A percentile compares a stretch with the other conserved stretches of the same genome.
phyloP scores from a whole-genome alignment of 2,113 vertebrate species.

The Limnothrissa miodon region DNA sequence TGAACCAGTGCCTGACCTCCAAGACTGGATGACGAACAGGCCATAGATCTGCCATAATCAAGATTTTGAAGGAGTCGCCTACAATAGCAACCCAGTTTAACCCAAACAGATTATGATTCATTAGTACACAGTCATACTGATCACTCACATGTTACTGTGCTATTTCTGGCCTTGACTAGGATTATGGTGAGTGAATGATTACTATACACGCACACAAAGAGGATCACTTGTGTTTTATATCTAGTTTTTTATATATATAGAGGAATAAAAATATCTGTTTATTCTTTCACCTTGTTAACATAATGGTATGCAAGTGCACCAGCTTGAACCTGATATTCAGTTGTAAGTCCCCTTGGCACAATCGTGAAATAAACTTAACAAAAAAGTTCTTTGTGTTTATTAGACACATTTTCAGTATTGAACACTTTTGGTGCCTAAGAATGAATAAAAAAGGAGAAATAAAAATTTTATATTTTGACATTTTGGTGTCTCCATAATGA shows the following conservation, averaged over 20 bases:
- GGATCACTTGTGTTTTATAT: background rate
- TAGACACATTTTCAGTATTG: background rate
- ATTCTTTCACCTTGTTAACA: background rate
- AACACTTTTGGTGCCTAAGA: background rate
- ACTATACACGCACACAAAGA: background rate
- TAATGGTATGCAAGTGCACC: background rate
- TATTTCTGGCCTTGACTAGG: background rate
- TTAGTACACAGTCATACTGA: background rate
- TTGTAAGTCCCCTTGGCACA: background rate
- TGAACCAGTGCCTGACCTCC: constrained; percentile 90
- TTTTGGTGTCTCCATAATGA: background rate
- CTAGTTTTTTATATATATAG: background rate
- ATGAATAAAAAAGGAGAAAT: background rate
- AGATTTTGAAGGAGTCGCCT: background rate
- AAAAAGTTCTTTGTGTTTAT: background rate
- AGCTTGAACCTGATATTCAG: background rate
- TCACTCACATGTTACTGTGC: background rate
- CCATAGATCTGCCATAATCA: too few species aligned
- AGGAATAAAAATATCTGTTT: background rate
- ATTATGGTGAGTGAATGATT: background rate
- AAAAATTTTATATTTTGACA: background rate
- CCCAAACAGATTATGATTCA: background rate
- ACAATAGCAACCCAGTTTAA: background rate
- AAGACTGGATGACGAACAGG: constrained; percentile 53
- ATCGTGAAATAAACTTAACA: background rate